These are phyloP conservation scores for Grammomys surdaster DNA, from an alignment of 2,113 vertebrate species.

Conservation along the genomic window DNA sequence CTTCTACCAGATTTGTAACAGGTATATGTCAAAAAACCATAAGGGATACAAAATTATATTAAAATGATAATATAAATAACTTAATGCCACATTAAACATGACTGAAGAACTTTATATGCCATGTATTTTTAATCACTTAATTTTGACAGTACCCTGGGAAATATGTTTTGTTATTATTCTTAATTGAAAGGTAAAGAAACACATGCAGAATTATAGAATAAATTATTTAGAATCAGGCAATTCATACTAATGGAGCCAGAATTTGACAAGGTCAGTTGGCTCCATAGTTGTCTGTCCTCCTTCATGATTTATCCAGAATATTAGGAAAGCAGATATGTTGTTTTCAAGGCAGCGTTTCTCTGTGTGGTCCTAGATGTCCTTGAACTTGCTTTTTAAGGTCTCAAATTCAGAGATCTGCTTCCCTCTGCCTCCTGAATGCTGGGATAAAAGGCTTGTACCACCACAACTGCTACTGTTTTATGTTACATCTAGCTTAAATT, in stretches of 20 bases:
- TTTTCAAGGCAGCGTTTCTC: not conserved
- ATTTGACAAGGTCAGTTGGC: not conserved
- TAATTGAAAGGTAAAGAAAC: not conserved
- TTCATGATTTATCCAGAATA: not conserved
- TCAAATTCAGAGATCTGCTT: not conserved
- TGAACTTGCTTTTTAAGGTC: not conserved
- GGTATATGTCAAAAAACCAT: not conserved
- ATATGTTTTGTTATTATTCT: not conserved
- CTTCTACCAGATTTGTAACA: not conserved
- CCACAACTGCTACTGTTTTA: not conserved
- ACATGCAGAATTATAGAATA: not conserved
- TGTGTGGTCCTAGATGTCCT: not conserved
- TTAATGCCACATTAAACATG: not conserved
- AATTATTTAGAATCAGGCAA: not conserved
- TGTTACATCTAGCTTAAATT: not conserved
- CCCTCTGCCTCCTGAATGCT: not conserved
- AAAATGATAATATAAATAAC: not conserved
- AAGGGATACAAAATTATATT: not conserved
- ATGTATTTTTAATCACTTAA: not conserved
- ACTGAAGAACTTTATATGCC: not conserved
- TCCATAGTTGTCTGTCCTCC: not conserved
- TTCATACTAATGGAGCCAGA: not conserved
- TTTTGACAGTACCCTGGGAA: not conserved
- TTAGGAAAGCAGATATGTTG: not conserved
- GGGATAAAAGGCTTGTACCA: not conserved